Conservation (phyloP, 2,113 vertebrate genomes). For the Dasyurus viverrinus region DNA sequence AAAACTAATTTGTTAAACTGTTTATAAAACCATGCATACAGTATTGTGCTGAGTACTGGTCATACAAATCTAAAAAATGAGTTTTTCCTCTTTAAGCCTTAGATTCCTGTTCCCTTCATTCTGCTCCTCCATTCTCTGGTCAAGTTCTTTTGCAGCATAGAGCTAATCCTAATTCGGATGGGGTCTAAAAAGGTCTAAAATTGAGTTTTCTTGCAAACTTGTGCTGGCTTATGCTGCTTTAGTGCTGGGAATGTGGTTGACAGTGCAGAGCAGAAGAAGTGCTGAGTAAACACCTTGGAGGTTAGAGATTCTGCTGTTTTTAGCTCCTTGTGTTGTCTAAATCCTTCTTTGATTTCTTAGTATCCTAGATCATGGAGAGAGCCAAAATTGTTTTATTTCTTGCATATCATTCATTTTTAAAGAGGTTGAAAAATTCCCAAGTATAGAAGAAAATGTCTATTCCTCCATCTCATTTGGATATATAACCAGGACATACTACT, state of each 20-base stretch:
- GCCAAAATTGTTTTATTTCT: neutral
- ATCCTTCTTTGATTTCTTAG: neutral
- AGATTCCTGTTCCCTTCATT: neutral
- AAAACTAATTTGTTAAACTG: neutral
- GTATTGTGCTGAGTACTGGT: neutral
- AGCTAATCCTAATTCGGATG: neutral
- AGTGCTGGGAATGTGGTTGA: neutral
- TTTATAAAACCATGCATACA: neutral
- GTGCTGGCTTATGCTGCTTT: neutral
- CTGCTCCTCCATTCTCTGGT: neutral
- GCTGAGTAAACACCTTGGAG: too few relatives aligned
- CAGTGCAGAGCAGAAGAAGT: too few relatives aligned
- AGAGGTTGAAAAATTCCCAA: neutral
- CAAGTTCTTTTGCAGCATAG: neutral
- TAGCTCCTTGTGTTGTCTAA: neutral
- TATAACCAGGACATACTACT: neutral
- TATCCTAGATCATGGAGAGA: neutral
- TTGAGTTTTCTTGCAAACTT: neutral
- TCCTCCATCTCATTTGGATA: neutral
- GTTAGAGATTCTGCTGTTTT: neutral
- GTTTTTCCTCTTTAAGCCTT: neutral
- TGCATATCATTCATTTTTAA: neutral
- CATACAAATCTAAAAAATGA: neutral
- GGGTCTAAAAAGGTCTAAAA: neutral
- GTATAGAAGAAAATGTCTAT: neutral